These are phyloP conservation scores for Leptopilina clavipes DNA, from an alignment of 1,140 invertebrate genomes.

Conservation along the genomic window DNA sequence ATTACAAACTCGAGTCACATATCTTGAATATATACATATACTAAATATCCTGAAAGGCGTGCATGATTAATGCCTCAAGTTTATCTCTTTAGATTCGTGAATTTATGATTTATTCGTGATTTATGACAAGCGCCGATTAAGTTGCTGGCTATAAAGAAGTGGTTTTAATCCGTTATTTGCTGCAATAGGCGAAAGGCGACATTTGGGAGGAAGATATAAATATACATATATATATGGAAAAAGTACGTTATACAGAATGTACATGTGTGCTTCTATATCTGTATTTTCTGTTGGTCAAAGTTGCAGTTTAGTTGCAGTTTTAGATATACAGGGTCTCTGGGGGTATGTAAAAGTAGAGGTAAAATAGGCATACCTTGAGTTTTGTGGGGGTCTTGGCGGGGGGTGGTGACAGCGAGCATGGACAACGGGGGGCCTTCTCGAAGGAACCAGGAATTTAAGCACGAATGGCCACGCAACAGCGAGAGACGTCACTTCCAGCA, in stretches of 20 bases:
- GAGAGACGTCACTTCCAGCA: slow-evolving; percentile 72
- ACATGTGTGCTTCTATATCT: no score
- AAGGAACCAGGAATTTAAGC: slow-evolving; percentile 72
- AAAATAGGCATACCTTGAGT: slow-evolving; percentile 28
- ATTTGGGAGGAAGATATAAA: background rate
- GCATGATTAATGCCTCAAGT: slow-evolving; percentile 1
- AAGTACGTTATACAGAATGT: no score
- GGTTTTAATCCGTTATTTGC: slow-evolving; percentile 28
- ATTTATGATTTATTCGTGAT: slow-evolving; percentile 30
- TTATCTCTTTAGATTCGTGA: slow-evolving; percentile 7
- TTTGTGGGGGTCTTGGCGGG: slow-evolving; percentile 66
- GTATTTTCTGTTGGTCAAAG: no score
- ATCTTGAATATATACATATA: background rate
- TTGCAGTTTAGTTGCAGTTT: no score
- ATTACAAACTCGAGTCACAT: slow-evolving; percentile 22
- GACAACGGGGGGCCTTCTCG: slow-evolving; percentile 68
- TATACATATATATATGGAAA: background rate
- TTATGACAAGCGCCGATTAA: slow-evolving; percentile 32
- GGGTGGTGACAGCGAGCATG: slow-evolving; percentile 69
- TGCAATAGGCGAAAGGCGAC: slow-evolving; percentile 14
- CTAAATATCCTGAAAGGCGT: slow-evolving; percentile 4
- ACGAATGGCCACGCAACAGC: slow-evolving; percentile 73
- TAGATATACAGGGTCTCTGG: no score
- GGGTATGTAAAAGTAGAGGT: background rate
- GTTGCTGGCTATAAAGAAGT: slow-evolving; percentile 27